Conservation (phyloP, 1,140 invertebrate genomes). For the fruit fly (Drosophila melanogaster) region DNA sequence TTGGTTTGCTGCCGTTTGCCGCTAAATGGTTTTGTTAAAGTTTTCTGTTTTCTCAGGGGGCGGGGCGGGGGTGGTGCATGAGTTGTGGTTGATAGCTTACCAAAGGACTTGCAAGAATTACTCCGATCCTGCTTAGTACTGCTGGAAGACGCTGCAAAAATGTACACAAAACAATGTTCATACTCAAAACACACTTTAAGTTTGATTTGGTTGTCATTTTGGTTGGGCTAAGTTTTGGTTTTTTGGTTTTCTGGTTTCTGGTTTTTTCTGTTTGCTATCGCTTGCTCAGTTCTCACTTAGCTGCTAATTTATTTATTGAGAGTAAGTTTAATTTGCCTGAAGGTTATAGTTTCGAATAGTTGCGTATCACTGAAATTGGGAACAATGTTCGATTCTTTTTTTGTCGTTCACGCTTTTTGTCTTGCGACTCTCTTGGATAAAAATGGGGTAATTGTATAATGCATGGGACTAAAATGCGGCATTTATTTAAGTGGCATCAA, state of each 20-base stretch:
- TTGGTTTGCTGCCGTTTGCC: slow-evolving; percentile 31
- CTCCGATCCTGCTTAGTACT: slow-evolving; percentile 96
- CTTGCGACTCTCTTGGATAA: slow-evolving; percentile 11
- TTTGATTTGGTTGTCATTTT: slow-evolving; percentile 61
- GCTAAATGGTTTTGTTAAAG: slow-evolving; percentile 33
- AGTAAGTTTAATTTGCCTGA: slow-evolving; percentile 37
- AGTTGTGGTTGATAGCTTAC: slow-evolving; percentile 89
- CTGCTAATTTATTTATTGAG: slow-evolving; percentile 32
- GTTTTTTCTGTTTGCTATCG: slow-evolving; percentile 14
- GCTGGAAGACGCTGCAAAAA: slow-evolving; percentile 94
- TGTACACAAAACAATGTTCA: slow-evolving; percentile 85
- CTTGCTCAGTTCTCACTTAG: slow-evolving; percentile 44
- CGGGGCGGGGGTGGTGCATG: slow-evolving; percentile 56
- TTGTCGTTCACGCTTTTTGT: slow-evolving; percentile 29
- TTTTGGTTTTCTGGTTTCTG: slow-evolving; percentile 4
- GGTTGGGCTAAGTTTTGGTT: slow-evolving; percentile 47
- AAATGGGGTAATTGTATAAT: slow-evolving; percentile 28
- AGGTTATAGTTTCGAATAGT: slow-evolving; percentile 34
- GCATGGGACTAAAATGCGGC: slow-evolving; percentile 13
- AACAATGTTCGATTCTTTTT: slow-evolving; percentile 74
- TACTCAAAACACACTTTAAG: slow-evolving; percentile 85
- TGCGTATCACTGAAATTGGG: slow-evolving; percentile 82
- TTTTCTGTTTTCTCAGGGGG: slow-evolving; percentile 22
- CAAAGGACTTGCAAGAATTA: slow-evolving; percentile 96
- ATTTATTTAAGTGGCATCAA: slow-evolving; percentile 35